Base-by-base conservation (phyloP, 1,140 invertebrate species). In the Danaus melanippus region DNA sequence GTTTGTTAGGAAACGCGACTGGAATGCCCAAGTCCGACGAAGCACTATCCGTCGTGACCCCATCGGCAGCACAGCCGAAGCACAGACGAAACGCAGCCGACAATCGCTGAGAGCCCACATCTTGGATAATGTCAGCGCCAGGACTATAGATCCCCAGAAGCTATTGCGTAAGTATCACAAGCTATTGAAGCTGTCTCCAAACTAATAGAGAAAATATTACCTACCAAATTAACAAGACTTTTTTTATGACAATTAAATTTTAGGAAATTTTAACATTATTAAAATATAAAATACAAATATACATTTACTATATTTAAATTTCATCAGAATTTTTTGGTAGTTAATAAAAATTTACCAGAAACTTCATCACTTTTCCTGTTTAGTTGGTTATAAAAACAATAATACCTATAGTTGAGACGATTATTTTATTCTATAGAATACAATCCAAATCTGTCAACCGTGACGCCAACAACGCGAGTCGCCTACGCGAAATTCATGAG, bases 401-500 rank as follows among this genome's bases (percentile, higher is more conserved):
- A 32, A 32, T 32, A 32, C 2, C 21, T 32, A 32, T 32, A 32
- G 0, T 32, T 32, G 21, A 32, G 21, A 32, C 15, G 15, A 32
- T 32, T 32, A 32, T 32, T 32, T 4, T 8, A 32, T 32, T 32
- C 6, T 32, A 32, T 32, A 91, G 92, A 94, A 72, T 95, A 92
- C 73, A 96, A 95, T 89, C 94, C 94, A 0, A 93, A 92, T 71
- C 78, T 95, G 42, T 90, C 90, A 7, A 90, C 90, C 8, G 91
- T 95, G 0, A 90, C 93, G 1, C 91, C 92, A 4, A 91, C 91
- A 0, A 93, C 94, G 1, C 88, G 94, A 66, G 90, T 95, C 11
- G 94, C 94, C 2, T 95, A 95, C 65, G 94, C 93, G 32, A 95
- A 95, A 77, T 96, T 96, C 71, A 95, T 95, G 90, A 90, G 92